Evolutionary conservation across 2,888 invertebrate genomes (phyloP), one percentile per base, ranked within the genome.

Genomic region (Thumatha senex): DNA sequence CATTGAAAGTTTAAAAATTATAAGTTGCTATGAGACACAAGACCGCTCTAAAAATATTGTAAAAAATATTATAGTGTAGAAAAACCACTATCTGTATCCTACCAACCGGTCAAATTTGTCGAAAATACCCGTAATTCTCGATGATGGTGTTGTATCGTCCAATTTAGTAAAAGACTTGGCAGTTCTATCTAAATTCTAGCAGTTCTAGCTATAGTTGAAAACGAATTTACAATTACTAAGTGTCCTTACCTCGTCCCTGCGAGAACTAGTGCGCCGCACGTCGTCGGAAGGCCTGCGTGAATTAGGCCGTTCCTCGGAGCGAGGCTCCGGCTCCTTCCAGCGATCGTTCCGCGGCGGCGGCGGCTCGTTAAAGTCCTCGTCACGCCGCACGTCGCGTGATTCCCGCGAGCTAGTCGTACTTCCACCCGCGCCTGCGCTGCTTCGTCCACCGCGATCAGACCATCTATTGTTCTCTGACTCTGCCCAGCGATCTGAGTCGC

Each of bases 271-370:
- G 74, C 89, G 89, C 58, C 90, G 90, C 68, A 89, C 90, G 61
- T 89, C 90, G 63, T 90, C 90, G 43, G 89, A 85, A 58, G 77
- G 76, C 89, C 90, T 89, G 69, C 90, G 86, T 59, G 86, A 79
- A 68, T 77, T 80, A 70, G 68, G 62, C 61, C 92, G 86, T 15
- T 89, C 86, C 46, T 88, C 86, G 50, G 75, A 48, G 67, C 86
- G 82, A 60, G 86, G 89, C 79, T 92, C 89, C 61, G 92, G 92
- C 79, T 93, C 93, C 82, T 93, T 93, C 93, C 93, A 94, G 69
- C 94, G 93, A 76, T 94, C 93, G 84, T 94, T 94, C 72, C 90
- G 84, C 71, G 90, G 87, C 77, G 78, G 74, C 66, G 89, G 85
- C 66, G 92, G 85, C 72, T 89, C 89, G 71, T 67, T 62, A 58